phyloP scores from a whole-genome alignment of 2,888 invertebrate species.

The Esperia sulphurella region DNA sequence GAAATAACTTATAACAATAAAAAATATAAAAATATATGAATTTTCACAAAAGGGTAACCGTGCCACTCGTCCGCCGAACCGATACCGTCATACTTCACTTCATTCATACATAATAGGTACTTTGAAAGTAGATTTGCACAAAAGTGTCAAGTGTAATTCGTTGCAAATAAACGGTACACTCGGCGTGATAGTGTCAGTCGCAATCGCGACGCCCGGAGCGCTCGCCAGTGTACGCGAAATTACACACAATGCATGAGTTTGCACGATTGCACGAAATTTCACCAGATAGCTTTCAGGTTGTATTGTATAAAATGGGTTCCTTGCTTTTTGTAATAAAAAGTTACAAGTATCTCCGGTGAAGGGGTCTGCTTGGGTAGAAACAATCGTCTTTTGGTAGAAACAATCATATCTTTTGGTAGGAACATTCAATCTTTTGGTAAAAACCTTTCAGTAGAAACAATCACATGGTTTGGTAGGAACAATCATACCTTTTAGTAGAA shows the following conservation, averaged over 20 bases:
- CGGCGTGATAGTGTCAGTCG: conserved; percentile 55
- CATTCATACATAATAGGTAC: conserved; percentile 1
- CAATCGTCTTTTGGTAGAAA: too few relatives aligned
- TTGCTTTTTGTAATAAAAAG: neutral
- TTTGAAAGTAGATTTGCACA: conserved; percentile 11
- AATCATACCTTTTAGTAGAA: too few relatives aligned
- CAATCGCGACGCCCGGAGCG: conserved; percentile 43
- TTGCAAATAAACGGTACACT: conserved; percentile 49
- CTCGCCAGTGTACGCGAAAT: conserved; percentile 39
- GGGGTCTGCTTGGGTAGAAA: too few relatives aligned
- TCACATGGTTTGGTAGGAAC: too few relatives aligned
- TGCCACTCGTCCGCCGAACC: neutral
- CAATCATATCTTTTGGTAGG: too few relatives aligned
- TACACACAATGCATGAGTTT: conserved; percentile 27
- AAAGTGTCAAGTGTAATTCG: conserved; percentile 41
- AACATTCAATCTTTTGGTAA: too few relatives aligned
- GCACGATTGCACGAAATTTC: neutral
- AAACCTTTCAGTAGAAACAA: too few relatives aligned
- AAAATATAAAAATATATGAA: too few relatives aligned
- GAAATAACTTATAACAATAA: too few relatives aligned
- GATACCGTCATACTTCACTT: conserved; percentile 13
- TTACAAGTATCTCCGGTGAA: too few relatives aligned
- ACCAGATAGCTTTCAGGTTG: neutral
- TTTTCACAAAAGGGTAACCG: neutral
- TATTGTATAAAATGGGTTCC: conserved; percentile 5